Conservation (phyloP, 1,140 invertebrate genomes). For the Caenorhabditis tropicalis region DNA sequence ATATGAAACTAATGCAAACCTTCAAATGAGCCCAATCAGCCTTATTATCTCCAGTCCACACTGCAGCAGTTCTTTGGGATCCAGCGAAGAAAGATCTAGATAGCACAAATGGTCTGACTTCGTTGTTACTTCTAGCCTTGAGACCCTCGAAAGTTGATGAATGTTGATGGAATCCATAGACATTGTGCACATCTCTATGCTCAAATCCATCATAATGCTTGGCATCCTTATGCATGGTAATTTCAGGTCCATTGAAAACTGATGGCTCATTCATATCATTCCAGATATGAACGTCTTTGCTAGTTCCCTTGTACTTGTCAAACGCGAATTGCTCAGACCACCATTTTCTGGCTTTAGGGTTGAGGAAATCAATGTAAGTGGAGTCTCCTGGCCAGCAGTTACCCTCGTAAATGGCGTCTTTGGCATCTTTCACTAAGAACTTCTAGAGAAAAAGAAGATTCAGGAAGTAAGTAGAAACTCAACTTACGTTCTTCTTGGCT, state of each 20-base stretch:
- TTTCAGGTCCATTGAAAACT: slow-evolving; percentile 97
- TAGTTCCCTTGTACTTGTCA: slow-evolving; percentile 82
- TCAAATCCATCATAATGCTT: slow-evolving; percentile 86
- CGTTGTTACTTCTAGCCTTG: slow-evolving; percentile 78
- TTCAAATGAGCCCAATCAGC: slow-evolving; percentile 86
- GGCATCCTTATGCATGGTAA: slow-evolving; percentile 76
- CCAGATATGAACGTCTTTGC: slow-evolving; percentile 89
- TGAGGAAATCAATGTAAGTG: slow-evolving; percentile 91
- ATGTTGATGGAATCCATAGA: slow-evolving; percentile 80
- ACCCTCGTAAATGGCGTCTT: slow-evolving; percentile 91
- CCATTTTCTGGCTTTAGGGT: slow-evolving; percentile 85
- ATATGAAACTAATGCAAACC: background rate
- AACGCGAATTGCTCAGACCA: slow-evolving; percentile 82
- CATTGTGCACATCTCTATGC: slow-evolving; percentile 93
- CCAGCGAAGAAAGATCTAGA: slow-evolving; percentile 90
- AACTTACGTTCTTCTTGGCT: slow-evolving; percentile 75
- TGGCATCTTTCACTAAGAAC: slow-evolving; percentile 75
- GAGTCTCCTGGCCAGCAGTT: slow-evolving; percentile 92
- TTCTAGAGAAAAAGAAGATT: slow-evolving; percentile 4
- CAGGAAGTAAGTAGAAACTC: no score
- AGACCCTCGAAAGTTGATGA: slow-evolving; percentile 82
- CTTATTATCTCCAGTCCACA: slow-evolving; percentile 98
- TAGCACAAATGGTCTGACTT: slow-evolving; percentile 86
- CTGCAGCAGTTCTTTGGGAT: slow-evolving; percentile 83
- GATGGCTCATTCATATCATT: slow-evolving; percentile 99